Evolutionary conservation across 2,888 invertebrate genomes (phyloP).

Genomic region (Steinernema carpocapsae): DNA sequence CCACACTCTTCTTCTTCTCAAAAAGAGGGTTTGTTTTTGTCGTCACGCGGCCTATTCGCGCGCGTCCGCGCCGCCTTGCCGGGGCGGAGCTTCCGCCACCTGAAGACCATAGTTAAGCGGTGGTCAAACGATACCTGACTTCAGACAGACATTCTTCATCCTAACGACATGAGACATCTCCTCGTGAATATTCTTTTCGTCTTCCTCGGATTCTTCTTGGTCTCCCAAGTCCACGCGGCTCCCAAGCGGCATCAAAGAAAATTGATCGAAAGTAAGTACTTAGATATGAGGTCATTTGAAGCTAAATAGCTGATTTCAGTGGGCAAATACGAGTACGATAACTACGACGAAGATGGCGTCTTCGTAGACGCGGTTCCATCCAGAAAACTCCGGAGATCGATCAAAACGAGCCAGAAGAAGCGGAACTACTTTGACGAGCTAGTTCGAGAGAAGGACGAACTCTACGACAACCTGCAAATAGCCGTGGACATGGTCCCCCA

Average conservation of each 20-base stretch:
- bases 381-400: neutral
- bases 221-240: neutral
- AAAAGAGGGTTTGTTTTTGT: conserved; percentile 11
- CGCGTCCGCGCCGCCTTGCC: conserved; percentile 19
- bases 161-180: neutral
- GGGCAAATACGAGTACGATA: neutral
- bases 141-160: neutral
- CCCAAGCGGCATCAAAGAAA: neutral
- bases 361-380: neutral
- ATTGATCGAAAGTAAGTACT: no score
- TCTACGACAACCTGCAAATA: neutral
- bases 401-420: neutral
- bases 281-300: neutral
- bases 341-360: neutral
- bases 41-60: conserved; percentile 29
- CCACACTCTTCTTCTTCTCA: neutral
- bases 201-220: neutral
- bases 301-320: neutral
- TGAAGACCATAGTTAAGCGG: conserved; percentile 27
- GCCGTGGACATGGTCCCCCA: neutral
- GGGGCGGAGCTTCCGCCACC: conserved; percentile 25
- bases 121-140: conserved; percentile 29
- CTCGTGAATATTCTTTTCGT: neutral
- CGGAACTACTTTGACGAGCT: neutral
- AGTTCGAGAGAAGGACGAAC: neutral